phyloP scores from a whole-genome alignment of 2,113 vertebrate genomes.

The Hyperopisus bebe region DNA sequence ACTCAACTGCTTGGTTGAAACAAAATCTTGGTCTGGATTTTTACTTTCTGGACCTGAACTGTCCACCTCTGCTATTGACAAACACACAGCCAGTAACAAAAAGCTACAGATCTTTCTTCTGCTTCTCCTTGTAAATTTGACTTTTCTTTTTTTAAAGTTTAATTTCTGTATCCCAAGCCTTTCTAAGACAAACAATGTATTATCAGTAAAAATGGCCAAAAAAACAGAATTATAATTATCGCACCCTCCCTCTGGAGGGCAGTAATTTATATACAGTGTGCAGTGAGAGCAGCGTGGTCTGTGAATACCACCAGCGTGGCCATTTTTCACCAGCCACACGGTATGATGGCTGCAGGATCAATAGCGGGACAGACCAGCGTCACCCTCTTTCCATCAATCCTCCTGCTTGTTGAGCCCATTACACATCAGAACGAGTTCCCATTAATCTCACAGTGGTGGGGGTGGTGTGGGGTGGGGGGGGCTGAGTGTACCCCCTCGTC shows the following conservation, averaged over 20 bases:
- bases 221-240: conserved; percentile 9
- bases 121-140: neutral
- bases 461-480: neutral
- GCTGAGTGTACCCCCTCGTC: neutral
- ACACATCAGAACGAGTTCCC: conserved; percentile 21
- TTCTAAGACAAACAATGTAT: neutral
- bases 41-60: neutral
- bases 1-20: neutral
- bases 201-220: neutral
- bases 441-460: neutral
- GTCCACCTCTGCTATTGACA: neutral
- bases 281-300: conserved; percentile 25
- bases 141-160: neutral
- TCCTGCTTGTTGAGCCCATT: conserved; percentile 39
- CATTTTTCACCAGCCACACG: conserved; percentile 32
- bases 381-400: conserved; percentile 28
- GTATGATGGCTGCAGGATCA: conserved; percentile 26
- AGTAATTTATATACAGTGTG: conserved; percentile 57
- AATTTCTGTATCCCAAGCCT: neutral
- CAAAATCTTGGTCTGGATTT: neutral
- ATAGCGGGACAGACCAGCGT: conserved; percentile 33
- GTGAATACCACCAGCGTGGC: conserved; percentile 45
- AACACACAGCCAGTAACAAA: neutral
- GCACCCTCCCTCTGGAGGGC: conserved; percentile 16
- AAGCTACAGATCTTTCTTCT: neutral